A percentile compares a stretch with the other conserved stretches of the same genome.
phyloP scores from a whole-genome alignment of 2,113 vertebrate species.

The Morphnarchus princeps region DNA sequence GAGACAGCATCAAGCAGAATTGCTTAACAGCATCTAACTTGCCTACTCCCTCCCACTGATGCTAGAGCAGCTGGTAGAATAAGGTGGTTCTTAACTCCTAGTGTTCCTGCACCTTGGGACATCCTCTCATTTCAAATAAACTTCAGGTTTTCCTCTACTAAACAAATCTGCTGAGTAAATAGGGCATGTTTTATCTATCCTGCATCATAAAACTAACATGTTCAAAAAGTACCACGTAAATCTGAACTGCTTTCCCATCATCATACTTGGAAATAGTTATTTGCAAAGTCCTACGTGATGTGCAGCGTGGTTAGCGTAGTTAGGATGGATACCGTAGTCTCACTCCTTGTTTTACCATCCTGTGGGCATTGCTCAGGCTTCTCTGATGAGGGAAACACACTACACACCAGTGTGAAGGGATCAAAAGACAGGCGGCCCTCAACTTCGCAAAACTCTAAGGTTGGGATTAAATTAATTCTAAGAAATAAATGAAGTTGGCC shows the following conservation, averaged over 20 bases:
- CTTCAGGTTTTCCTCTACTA: neutral
- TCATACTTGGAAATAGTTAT: neutral
- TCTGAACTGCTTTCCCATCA: neutral
- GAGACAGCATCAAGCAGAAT: neutral
- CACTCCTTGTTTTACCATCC: neutral
- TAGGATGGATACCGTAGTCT: neutral
- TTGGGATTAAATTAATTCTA: neutral
- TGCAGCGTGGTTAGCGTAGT: neutral
- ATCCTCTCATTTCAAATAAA: neutral
- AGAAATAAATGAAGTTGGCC: neutral
- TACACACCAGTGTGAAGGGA: neutral
- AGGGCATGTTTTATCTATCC: neutral
- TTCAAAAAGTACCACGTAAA: neutral
- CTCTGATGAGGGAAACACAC: neutral
- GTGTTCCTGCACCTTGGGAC: neutral
- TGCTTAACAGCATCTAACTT: neutral
- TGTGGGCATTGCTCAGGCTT: neutral
- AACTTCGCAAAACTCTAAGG: neutral
- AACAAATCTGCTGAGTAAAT: neutral
- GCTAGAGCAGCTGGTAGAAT: neutral
- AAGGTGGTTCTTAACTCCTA: neutral
- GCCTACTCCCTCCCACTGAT: neutral
- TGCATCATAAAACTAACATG: neutral
- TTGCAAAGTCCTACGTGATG: neutral
- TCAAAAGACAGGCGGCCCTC: neutral